Evolutionary conservation across 2,888 invertebrate genomes (phyloP), one percentile per base, ranked within the genome.

Genomic region (Cyaniris semiargus): DNA sequence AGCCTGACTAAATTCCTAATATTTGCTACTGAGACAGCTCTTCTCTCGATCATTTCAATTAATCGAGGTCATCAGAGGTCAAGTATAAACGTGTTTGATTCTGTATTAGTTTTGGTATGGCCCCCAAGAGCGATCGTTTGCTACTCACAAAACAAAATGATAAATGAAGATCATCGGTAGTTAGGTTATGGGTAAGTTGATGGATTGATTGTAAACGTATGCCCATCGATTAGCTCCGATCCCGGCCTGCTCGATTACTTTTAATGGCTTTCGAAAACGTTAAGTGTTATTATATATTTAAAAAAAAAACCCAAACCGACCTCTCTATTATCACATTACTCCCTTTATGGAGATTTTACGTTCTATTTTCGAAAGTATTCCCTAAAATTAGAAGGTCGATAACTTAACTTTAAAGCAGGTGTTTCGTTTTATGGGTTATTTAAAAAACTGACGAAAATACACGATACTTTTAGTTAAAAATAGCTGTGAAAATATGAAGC

Each of bases 81-180:
- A 15, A 48, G 7, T 23, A 23, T 44, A 71, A 76, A 56, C 70
- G 56, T 56, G 71, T 76, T 70, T 70, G 53, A n/a, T 66, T 76
- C 71, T 56, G 53, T 76, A 72, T 76, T 76, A 58, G 76, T 76
- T 76, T 84, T 84, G 83, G 80, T 84, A 84, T 91, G 91, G 89
- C 91, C 92, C 90, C 90, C 89, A 89, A 90, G 89, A 88, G 90
- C 86, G 89, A 83, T 79, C 83, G 86, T 81, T 84, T 84, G 89
- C 91, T 92, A 91, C 91, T 87, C 90, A 91, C 90, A 90, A 91
- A 90, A 92, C 90, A 89, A 90, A 90, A 93, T 94, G 94, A 94
- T 93, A 92, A 94, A 94, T 94, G 90, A 87, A 89, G 88, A 89
- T 88, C 88, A 88, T 89, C 91, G 89, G 91, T 91, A 93, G 93